These are phyloP conservation scores for Smutsia gigantea DNA, from an alignment of 2,797 vertebrate species.

Conservation along the genomic window DNA sequence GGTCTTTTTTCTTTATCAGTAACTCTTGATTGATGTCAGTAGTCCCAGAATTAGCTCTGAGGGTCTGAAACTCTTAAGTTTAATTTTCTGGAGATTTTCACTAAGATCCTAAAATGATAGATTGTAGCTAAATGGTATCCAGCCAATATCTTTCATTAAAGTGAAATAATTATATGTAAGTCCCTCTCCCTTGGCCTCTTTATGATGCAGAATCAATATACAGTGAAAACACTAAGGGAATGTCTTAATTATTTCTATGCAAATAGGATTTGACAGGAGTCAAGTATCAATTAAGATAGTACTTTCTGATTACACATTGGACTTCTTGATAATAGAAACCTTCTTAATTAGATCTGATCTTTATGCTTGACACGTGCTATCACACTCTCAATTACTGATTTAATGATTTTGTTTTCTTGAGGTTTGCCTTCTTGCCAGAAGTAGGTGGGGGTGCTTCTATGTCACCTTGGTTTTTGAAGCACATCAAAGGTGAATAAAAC, in stretches of 20 bases:
- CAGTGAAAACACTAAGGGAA: background rate
- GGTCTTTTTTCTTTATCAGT: background rate
- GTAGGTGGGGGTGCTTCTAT: background rate
- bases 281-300: slow-evolving; percentile 43
- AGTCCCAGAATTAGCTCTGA: background rate
- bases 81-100: slow-evolving; percentile 23
- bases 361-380: background rate
- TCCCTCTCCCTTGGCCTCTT: background rate
- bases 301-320: slow-evolving; percentile 30
- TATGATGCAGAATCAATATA: slow-evolving; percentile 6
- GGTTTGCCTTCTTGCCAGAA: background rate
- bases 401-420: slow-evolving; percentile 40
- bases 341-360: slow-evolving; percentile 44
- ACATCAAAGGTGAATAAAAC: slow-evolving; percentile 15
- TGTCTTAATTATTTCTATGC: background rate
- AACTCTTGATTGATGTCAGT: background rate
- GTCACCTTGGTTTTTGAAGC: background rate
- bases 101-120: background rate
- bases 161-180: background rate
- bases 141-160: background rate
- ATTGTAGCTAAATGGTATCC: background rate
- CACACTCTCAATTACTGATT: slow-evolving; percentile 6
- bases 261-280: slow-evolving; percentile 53
- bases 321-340: background rate
- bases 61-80: background rate